Base-by-base conservation (phyloP, 2,797 vertebrate species). In the Trachops cirrhosus region DNA sequence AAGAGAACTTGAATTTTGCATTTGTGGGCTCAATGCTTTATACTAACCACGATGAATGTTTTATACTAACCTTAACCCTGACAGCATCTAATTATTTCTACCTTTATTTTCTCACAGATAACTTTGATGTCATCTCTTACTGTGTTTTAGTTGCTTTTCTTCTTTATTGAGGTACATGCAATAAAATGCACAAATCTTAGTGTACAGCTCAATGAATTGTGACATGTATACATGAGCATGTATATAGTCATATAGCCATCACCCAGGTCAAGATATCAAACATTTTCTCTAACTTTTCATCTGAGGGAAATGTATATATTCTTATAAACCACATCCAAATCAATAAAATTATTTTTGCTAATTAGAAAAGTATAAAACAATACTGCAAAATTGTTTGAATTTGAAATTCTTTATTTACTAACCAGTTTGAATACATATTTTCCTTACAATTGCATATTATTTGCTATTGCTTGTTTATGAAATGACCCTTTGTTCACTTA, bases 91-190 rank as follows among this genome's bases (percentile, higher is more conserved):
- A 68, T 79, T 89, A 78, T 46, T 93, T 90, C 86, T 68, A 44
- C 46, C 21, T 96, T 94, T 59, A 59, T 75, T 86, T 96, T 91
- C 37, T 71, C 21, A 71, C 57, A 89, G 22, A 79, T 26, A 89
- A 86, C 21, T 37, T 46, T 21, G 1, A 68, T 86, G 78, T 74
- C 29, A 32, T 57, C 22, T 57, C 11, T 64, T 50, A 48, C 19
- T 26, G 14, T 54, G 29, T 79, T 79, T 74, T 57, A 79, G 46
- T 3, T 9, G 2, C 75, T 57, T 86, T 73, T 39, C n/a, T 19
- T 41, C 50, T 89, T 85, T 32, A 57, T 24, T 75, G n/a, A 74
- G 11, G 14, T n/a, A n/a, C 9, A 29, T 15, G 26, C 0, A 54
- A 48, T n/a, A 52, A 68, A 79, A 80, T 10, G 34, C 41, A 79